Conservation (phyloP, 2,888 invertebrate species). For the Drosophila acutilabella region DNA sequence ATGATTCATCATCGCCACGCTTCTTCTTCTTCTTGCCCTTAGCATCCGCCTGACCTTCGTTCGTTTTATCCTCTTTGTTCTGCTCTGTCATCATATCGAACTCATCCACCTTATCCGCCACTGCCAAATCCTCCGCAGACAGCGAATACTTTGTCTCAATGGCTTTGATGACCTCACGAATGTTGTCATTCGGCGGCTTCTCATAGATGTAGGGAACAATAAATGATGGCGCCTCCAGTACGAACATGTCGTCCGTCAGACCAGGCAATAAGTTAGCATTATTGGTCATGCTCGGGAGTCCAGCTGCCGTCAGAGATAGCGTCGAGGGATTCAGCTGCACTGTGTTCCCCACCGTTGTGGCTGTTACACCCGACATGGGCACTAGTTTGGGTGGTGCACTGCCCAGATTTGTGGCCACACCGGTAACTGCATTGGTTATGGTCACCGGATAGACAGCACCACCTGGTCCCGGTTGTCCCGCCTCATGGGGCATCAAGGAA, state of each 20-base stretch:
- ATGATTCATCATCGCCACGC: slow-evolving; percentile 87
- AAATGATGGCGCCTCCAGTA: slow-evolving; percentile 96
- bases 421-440: slow-evolving; percentile 87
- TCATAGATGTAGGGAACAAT: slow-evolving; percentile 97
- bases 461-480: slow-evolving; percentile 37
- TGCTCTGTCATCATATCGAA: slow-evolving; percentile 86
- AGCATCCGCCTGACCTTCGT: slow-evolving; percentile 62
- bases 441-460: slow-evolving; percentile 83
- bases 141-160: slow-evolving; percentile 87
- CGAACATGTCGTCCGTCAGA: slow-evolving; percentile 96
- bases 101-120: slow-evolving; percentile 86
- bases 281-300: slow-evolving; percentile 75
- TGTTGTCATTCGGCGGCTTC: slow-evolving; percentile 92
- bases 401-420: slow-evolving; percentile 88
- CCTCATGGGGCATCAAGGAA: slow-evolving; percentile 79
- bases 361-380: slow-evolving; percentile 65
- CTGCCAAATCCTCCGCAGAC: slow-evolving; percentile 86
- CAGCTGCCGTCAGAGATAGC: slow-evolving; percentile 58
- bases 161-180: slow-evolving; percentile 90
- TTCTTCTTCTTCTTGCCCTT: slow-evolving; percentile 83
- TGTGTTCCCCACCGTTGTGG: slow-evolving; percentile 40
- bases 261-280: slow-evolving; percentile 91
- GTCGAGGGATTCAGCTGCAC: slow-evolving; percentile 70
- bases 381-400: slow-evolving; percentile 78
- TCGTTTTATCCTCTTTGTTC: slow-evolving; percentile 82